phyloP scores from a whole-genome alignment of 23 tunicate species.

The Ascidia mentula region DNA sequence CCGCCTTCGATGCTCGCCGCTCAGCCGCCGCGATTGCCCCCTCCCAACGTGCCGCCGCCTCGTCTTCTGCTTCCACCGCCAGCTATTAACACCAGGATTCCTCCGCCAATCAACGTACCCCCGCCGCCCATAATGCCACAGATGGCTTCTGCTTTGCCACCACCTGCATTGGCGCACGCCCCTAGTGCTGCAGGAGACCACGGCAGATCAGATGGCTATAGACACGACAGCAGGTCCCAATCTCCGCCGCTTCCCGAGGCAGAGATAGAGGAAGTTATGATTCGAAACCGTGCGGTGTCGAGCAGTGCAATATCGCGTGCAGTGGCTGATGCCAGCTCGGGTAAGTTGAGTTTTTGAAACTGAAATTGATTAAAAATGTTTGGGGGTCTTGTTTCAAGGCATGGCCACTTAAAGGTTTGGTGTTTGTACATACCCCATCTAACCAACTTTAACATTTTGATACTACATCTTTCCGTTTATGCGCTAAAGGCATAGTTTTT shows the following conservation, averaged over 20 bases:
- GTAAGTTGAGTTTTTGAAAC: neutral
- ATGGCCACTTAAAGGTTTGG: no score
- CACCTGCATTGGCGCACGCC: conserved; percentile 45
- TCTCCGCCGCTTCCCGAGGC: conserved; percentile 70
- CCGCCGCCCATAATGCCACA: conserved; percentile 63
- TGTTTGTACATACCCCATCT: neutral
- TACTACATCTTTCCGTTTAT: no score
- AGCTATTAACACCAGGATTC: conserved; percentile 43
- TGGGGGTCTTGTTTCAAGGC: no score
- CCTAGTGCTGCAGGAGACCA: conserved; percentile 15
- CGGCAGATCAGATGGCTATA: conserved; percentile 24
- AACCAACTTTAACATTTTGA: neutral
- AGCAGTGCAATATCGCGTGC: conserved; percentile 96
- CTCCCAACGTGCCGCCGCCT: conserved; percentile 41
- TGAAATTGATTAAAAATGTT: no score
- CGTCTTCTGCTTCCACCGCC: conserved; percentile 36
- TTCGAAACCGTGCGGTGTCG: conserved; percentile 83
- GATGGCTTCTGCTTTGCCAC: conserved; percentile 34
- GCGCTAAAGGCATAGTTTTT: no score
- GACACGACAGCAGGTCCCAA: conserved; percentile 50
- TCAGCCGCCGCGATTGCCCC: conserved; percentile 16
- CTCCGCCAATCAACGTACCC: conserved; percentile 63
- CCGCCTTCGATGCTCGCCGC: conserved; percentile 26
- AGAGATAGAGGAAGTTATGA: conserved; percentile 89
- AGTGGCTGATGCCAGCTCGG: conserved; percentile 91